Evolutionary conservation across 1,140 invertebrate genomes (phyloP), one percentile per base, ranked within the genome.

Genomic region (Pseudomyrmex dendroicus): DNA sequence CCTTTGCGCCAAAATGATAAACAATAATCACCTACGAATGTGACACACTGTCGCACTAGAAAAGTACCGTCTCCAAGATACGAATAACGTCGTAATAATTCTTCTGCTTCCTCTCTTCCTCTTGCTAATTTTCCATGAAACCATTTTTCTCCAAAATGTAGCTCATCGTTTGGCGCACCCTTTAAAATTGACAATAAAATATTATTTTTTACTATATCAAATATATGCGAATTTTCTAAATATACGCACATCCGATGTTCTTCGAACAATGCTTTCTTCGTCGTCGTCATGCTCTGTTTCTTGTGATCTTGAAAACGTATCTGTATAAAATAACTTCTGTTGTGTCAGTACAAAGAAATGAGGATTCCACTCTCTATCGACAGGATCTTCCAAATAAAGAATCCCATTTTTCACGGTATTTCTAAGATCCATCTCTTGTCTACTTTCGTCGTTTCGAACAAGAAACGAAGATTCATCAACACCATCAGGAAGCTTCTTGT

Each of bases 111-210:
- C 67, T 95, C 95, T 52, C 98, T 94, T 2, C 97, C 97, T 84
- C 96, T 97, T 64, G 96, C 95, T 20, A 99, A 92, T 92, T 97
- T 97, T 0, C 98, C 98, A 92, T 99, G 98, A 91, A 99, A 99
- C 98, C 99, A 99, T 91, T 97, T 97, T 94, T 99, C 98, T 83
- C 97, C 97, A 92, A 98, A 99, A 94, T 99, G 98, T 66, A 99
- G 93, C 91, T 99, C 98, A 92, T 99, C 92, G 62, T 93, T 94
- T 25, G 92, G 92, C 62, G 93, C 85, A 25, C 94, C 94, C 94
- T 94, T 82, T 48, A 62, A 20, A 59, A 72, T 61, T 68, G 25
- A 63, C 2, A 44, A n/a, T 0, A 48, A 54, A 48, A n/a, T 54
- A 20, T 74, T 73, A 63, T 46, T 74, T 15, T 54, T 2, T 25